Conservation (phyloP, 1,140 invertebrate genomes). For the Laupala kohalensis region DNA sequence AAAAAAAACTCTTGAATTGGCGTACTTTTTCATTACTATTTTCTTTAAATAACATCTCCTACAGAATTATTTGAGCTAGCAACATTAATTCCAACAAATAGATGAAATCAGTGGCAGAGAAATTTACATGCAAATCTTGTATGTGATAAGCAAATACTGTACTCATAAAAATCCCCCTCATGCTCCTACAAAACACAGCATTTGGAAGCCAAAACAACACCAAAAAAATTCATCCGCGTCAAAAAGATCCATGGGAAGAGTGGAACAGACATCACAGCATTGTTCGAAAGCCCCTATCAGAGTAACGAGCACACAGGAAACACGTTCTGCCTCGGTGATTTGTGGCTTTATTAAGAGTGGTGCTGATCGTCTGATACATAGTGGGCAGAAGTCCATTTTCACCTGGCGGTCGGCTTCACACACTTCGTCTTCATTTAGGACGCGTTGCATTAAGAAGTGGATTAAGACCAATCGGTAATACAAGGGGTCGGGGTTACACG, state of each 20-base stretch:
- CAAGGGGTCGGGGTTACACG: too few species aligned
- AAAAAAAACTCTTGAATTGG: too few species aligned
- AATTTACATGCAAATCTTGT: too few species aligned
- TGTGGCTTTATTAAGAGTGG: background rate
- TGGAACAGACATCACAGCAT: background rate
- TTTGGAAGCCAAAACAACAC: background rate
- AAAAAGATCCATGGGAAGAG: background rate
- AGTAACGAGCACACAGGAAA: background rate
- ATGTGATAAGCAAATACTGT: too few species aligned
- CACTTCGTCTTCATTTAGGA: background rate
- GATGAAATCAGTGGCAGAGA: too few species aligned
- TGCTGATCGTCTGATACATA: background rate
- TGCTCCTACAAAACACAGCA: background rate
- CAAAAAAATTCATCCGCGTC: background rate
- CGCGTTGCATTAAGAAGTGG: background rate
- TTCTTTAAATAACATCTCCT: too few species aligned
- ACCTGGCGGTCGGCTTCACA: background rate
- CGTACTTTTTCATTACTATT: too few species aligned
- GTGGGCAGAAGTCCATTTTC: too few species aligned
- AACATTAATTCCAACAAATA: too few species aligned
- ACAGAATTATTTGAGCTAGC: too few species aligned
- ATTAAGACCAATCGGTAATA: background rate
- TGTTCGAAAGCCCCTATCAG: background rate
- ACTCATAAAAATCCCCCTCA: too few species aligned
- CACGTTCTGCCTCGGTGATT: background rate